Evolutionary conservation across 2,113 vertebrate species (phyloP).

Genomic region (Oreochromis aureus): DNA sequence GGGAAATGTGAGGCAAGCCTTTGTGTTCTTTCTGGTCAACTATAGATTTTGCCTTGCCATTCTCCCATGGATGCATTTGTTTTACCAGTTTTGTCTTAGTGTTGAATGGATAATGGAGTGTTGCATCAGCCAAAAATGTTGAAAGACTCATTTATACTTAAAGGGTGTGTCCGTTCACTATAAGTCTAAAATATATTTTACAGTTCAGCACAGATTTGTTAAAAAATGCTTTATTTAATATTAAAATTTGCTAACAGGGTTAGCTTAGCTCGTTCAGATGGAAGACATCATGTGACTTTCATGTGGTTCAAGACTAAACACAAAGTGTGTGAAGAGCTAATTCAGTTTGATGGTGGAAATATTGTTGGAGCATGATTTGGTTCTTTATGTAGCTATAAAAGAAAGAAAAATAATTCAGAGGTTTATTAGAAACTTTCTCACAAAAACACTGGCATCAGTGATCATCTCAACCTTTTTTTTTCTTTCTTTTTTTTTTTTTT

Average conservation of each 20-base stretch:
- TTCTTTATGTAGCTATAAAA: not conserved
- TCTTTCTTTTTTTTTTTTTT: not conserved
- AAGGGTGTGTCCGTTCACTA: not conserved
- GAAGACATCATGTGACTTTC: not conserved
- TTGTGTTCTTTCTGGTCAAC: not conserved
- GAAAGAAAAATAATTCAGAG: not conserved
- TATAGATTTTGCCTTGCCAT: not conserved
- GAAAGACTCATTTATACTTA: too few species aligned
- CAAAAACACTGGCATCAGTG: not conserved
- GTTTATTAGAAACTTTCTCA: not conserved
- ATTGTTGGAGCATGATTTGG: not conserved
- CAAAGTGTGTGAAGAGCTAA: not conserved
- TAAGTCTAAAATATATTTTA: not conserved
- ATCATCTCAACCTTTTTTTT: not conserved
- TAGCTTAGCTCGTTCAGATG: not conserved
- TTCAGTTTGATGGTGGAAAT: not conserved
- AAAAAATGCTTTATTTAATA: not conserved
- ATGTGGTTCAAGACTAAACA: not conserved
- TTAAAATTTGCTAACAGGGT: not conserved
- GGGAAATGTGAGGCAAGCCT: accelerated
- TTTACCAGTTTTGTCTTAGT: not conserved
- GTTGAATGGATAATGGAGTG: not conserved
- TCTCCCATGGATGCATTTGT: not conserved
- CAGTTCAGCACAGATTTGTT: not conserved
- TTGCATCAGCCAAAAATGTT: too few species aligned